These are phyloP conservation scores for Tenodera sinensis DNA, from an alignment of 2,888 invertebrate genomes.

Conservation along the genomic window DNA sequence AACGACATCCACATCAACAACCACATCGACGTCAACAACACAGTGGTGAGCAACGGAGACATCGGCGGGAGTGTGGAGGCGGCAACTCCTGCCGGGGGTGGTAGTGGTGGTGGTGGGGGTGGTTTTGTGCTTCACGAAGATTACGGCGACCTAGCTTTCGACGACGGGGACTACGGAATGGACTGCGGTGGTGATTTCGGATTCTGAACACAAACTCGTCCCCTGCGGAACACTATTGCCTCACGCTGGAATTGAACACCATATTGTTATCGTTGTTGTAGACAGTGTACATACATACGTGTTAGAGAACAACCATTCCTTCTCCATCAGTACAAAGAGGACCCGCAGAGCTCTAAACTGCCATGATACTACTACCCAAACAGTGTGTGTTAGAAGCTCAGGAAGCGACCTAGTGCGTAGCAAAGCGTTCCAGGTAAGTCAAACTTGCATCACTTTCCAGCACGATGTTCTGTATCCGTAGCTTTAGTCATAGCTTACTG, in stretches of 20 bases:
- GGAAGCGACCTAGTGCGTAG: background rate
- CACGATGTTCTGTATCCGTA: no score
- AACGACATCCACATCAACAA: conserved; percentile 30
- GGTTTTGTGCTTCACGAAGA: conserved; percentile 64
- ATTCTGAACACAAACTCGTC: conserved; percentile 26
- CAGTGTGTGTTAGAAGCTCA: background rate
- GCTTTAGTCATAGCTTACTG: no score
- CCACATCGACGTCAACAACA: conserved; percentile 33
- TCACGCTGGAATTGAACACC: background rate
- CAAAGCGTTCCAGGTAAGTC: background rate
- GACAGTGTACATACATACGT: background rate
- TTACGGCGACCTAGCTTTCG: conserved; percentile 54
- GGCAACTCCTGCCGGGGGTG: background rate
- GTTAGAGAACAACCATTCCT: background rate
- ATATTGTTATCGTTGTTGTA: background rate
- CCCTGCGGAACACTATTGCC: background rate
- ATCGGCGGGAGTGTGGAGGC: background rate
- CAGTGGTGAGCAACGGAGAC: conserved; percentile 29
- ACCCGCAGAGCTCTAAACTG: background rate
- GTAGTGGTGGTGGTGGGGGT: no score
- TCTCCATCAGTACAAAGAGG: background rate
- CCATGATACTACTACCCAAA: background rate
- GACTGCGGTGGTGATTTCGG: conserved; percentile 34
- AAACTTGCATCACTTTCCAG: no score
- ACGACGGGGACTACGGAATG: conserved; percentile 32